Percentiles rank a stretch among this genome's conserved stretches.
These are phyloP conservation scores for Brachyalestes nurse DNA, from an alignment of 2,797 vertebrate genomes.

Conservation along the genomic window DNA sequence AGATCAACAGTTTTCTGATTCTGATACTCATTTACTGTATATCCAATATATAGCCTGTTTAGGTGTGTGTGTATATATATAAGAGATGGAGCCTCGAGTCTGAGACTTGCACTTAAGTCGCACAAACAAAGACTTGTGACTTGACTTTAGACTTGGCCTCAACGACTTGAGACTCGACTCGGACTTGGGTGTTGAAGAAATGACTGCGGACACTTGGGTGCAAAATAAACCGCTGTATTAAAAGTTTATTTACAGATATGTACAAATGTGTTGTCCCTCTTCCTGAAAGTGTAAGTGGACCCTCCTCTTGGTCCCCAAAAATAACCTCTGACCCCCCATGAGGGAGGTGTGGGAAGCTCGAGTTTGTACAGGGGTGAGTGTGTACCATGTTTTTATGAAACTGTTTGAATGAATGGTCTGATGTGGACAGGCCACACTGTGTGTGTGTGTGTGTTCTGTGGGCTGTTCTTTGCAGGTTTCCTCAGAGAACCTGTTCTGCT, in stretches of 20 bases:
- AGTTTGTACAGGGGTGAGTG: background rate
- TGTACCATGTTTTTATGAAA: background rate
- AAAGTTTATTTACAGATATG: conserved; percentile 81
- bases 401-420: background rate
- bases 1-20: no score
- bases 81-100: no score
- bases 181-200: no score
- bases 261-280: conserved; percentile 66
- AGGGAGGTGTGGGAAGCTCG: background rate
- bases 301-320: conserved; percentile 54
- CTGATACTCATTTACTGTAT: no score
- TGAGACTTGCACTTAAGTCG: no score
- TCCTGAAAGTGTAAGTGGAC: conserved; percentile 3
- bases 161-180: no score
- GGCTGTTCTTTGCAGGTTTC: conserved; percentile 14
- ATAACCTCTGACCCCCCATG: conserved; percentile 30
- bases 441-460: conserved; percentile 3
- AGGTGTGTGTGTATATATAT: no score
- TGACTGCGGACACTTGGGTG: conserved; percentile 21
- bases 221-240: conserved; percentile 4
- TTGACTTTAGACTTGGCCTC: no score
- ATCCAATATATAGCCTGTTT: no score
- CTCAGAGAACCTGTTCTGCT: conserved; percentile 66
- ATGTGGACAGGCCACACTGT: background rate
- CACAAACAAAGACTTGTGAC: no score